phyloP scores from a whole-genome alignment of 2,113 vertebrate genomes.

The Corythornis cristatus region DNA sequence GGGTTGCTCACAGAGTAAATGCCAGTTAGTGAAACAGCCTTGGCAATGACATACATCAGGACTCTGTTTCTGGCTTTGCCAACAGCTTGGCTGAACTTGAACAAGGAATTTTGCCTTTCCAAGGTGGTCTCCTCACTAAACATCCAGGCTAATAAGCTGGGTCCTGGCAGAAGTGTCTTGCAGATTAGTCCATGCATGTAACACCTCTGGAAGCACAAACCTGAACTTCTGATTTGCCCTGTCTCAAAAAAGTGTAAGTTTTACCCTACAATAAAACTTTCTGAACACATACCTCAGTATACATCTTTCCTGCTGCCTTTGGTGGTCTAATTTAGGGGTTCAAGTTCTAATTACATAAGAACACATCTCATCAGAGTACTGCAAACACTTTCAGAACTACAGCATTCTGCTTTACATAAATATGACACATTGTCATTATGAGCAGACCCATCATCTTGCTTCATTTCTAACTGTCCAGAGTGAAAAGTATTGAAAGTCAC shows the following conservation, averaged over 20 bases:
- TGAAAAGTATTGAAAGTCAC: conserved; percentile 60
- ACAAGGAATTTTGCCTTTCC: background rate
- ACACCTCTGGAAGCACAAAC: background rate
- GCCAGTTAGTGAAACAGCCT: background rate
- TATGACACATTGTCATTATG: background rate
- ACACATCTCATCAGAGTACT: background rate
- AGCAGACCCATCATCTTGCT: background rate
- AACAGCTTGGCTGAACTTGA: background rate
- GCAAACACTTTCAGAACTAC: conserved; percentile 5
- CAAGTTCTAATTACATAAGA: background rate
- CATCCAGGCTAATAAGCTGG: background rate
- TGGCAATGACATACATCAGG: background rate
- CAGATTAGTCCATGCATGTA: background rate
- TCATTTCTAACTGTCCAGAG: conserved; percentile 26
- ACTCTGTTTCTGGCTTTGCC: background rate
- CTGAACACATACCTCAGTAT: background rate
- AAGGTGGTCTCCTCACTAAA: background rate
- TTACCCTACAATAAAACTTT: background rate
- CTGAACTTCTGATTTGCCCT: background rate
- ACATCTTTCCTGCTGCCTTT: background rate
- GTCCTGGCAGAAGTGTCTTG: background rate
- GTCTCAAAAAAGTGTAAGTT: background rate
- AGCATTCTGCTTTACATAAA: conserved; percentile 37
- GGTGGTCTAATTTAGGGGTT: background rate
- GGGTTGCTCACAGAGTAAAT: background rate